Evolutionary conservation across 2,797 vertebrate genomes (phyloP).

Genomic region (Sebastes variabilis): DNA sequence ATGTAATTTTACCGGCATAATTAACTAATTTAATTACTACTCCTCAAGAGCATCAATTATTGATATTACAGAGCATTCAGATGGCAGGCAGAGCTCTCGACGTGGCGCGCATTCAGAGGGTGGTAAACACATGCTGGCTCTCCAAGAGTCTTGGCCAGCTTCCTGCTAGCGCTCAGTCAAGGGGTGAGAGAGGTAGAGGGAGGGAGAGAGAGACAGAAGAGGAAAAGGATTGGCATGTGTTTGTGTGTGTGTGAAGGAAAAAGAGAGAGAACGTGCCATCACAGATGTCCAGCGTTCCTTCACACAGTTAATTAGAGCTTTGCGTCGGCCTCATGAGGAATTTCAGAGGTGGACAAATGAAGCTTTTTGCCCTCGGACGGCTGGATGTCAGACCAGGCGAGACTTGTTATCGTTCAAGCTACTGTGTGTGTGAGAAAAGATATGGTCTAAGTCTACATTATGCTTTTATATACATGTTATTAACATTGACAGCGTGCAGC

Average conservation of each 20-base stretch:
- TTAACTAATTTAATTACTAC: conserved; percentile 99
- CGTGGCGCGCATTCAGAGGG: conserved; percentile 96
- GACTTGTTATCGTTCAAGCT: conserved; percentile 3
- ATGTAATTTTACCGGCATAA: conserved; percentile 99
- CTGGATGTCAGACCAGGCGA: conserved; percentile 28
- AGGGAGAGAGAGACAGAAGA: conserved; percentile 17
- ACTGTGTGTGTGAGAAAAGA: background rate
- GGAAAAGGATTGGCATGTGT: conserved; percentile 5
- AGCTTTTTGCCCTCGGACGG: conserved; percentile 38
- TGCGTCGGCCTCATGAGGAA: conserved; percentile 51
- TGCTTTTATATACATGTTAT: no score
- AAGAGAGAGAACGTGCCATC: conserved; percentile 39
- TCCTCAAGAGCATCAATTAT: conserved; percentile 99
- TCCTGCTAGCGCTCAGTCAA: conserved; percentile 70
- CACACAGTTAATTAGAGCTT: conserved; percentile 55
- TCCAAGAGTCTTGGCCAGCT: conserved; percentile 89
- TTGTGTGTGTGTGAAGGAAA: conserved; percentile 3
- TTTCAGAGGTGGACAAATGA: conserved; percentile 54
- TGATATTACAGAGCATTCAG: conserved; percentile 99
- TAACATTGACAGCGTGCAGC: no score
- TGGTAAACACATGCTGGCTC: conserved; percentile 93
- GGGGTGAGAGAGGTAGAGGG: conserved; percentile 47
- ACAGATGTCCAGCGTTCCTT: conserved; percentile 47
- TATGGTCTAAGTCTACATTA: background rate
- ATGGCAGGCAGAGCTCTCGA: conserved; percentile 92